Conservation (phyloP, 2,888 invertebrate genomes). For the Plusia festucae region DNA sequence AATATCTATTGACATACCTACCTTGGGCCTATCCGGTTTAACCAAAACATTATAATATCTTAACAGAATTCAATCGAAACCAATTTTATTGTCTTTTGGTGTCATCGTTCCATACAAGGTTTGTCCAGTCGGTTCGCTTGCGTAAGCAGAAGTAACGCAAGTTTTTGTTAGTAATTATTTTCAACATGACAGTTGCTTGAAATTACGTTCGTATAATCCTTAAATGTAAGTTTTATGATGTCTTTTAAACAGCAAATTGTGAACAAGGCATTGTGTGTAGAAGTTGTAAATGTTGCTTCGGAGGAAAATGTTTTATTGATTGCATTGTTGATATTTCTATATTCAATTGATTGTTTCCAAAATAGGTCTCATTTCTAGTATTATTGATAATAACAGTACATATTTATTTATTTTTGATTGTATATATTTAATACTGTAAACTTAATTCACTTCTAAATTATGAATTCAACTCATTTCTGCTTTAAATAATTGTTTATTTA, state of each 20-base stretch:
- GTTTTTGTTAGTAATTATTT: slow-evolving; percentile 54
- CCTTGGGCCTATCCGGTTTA: slow-evolving; percentile 42
- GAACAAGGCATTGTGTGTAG: background rate
- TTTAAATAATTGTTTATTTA: background rate
- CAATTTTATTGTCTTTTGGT: slow-evolving; percentile 57
- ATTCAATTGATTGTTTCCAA: no score
- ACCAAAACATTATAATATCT: slow-evolving; percentile 40
- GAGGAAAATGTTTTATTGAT: background rate
- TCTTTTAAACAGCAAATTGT: slow-evolving; percentile 1
- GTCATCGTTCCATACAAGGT: slow-evolving; percentile 51
- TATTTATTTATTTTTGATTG: no score
- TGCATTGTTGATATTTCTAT: background rate
- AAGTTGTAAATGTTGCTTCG: background rate
- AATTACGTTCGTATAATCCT: slow-evolving; percentile 24
- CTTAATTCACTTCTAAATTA: no score
- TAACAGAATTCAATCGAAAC: slow-evolving; percentile 55
- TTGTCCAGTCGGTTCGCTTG: slow-evolving; percentile 41
- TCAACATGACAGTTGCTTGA: slow-evolving; percentile 41
- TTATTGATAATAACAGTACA: no score
- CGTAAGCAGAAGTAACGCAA: slow-evolving; percentile 43
- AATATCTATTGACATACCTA: background rate
- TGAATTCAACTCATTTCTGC: no score
- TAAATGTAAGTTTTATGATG: slow-evolving; percentile 13
- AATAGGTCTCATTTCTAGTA: no score
- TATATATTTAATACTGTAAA: no score